Evolutionary conservation across 2,797 vertebrate species (phyloP).

Genomic region (Peromyscus melanophrys): DNA sequence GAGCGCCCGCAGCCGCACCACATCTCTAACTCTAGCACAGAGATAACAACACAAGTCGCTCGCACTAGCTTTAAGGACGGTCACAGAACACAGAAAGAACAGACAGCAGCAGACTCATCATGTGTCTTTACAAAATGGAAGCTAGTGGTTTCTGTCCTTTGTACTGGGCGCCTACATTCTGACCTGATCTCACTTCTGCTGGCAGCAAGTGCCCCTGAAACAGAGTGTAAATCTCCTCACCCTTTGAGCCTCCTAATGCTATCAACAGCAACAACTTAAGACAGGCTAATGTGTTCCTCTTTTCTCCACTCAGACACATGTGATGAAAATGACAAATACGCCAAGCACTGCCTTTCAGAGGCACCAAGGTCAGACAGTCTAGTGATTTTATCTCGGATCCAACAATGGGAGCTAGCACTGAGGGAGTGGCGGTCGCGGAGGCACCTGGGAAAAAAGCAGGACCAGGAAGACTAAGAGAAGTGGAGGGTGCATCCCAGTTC

Average conservation of each 20-base stretch:
- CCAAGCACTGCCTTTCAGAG: background rate
- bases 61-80: background rate
- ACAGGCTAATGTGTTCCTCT: background rate
- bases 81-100: background rate
- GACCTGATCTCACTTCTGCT: background rate
- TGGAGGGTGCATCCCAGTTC: background rate
- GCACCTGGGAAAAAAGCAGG: background rate
- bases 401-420: background rate
- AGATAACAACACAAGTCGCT: background rate
- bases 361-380: background rate
- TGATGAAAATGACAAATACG: background rate
- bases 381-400: background rate
- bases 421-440: background rate
- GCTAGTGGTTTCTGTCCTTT: background rate
- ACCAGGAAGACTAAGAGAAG: background rate
- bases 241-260: background rate
- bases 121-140: background rate
- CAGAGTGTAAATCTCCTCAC: background rate
- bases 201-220: background rate
- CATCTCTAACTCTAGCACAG: background rate
- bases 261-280: constrained; percentile 1
- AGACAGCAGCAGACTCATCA: background rate
- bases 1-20: background rate
- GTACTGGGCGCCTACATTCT: background rate
- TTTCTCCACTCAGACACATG: constrained; percentile 22